These are phyloP conservation scores for Chelidonichthys spinosus DNA, from an alignment of 2,797 vertebrate genomes.

Conservation along the genomic window DNA sequence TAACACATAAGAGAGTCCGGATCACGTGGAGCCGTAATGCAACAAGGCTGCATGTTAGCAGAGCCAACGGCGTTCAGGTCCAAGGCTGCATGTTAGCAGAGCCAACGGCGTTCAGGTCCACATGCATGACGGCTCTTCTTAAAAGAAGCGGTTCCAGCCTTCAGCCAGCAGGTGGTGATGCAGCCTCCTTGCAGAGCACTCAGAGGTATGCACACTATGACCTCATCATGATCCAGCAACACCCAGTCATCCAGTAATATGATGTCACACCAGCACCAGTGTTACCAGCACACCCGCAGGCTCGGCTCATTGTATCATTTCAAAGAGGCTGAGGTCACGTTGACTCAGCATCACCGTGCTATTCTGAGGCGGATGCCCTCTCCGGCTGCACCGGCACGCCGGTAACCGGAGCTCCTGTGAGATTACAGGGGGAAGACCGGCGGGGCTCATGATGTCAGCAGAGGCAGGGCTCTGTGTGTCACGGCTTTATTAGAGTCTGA, in stretches of 20 bases:
- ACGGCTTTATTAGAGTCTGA: constrained; percentile 37
- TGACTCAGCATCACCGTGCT: constrained; percentile 57
- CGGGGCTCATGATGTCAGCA: constrained; percentile 60
- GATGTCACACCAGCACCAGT: constrained; percentile 32
- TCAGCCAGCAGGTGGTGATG: constrained; percentile 52
- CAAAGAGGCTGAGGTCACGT: constrained; percentile 36
- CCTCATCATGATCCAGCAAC: constrained; percentile 44
- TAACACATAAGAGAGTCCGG: not conserved
- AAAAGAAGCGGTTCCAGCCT: not conserved
- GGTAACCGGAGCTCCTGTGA: constrained; percentile 43
- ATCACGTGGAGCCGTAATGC: not conserved
- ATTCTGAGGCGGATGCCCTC: constrained; percentile 46
- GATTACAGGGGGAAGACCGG: constrained; percentile 41
- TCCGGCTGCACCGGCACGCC: constrained; percentile 31
- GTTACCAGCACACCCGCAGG: not conserved
- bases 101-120: not conserved
- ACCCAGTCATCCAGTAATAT: constrained; percentile 47
- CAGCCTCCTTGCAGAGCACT: constrained; percentile 33
- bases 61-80: not conserved
- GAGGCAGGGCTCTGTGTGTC: constrained; percentile 16
- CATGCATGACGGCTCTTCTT: not conserved
- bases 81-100: not conserved
- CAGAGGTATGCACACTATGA: constrained; percentile 8
- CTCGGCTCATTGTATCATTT: constrained; percentile 29
- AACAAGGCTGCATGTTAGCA: constrained; percentile 9